Evolutionary conservation across 1,140 invertebrate genomes (phyloP), one percentile per base, ranked within the genome.

Genomic region (Hyposmocoma kahamanoa): DNA sequence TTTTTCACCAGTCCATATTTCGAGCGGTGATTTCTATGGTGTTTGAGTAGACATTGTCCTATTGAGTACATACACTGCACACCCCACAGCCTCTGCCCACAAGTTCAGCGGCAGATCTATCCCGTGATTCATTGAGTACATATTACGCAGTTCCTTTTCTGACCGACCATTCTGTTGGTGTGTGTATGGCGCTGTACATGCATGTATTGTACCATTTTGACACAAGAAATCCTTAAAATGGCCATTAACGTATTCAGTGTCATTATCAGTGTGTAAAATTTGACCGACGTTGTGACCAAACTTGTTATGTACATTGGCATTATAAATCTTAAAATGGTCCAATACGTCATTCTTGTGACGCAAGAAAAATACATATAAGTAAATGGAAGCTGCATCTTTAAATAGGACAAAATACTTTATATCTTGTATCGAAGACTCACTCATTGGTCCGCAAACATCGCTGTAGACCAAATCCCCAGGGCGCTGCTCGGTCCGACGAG

Each of bases 401-500:
- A 88, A 77, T 1, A 76, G 19, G 10, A 88, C 42, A 62, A 86
- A 84, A 52, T 77, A 88, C 55, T 49, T 59, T 44, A 69, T 69
- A 47, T 80, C 77, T 54, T 72, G 67, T 1, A 82, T 34, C 8
- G 78, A 86, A 18, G 45, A 4, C 2, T 59, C 22, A 19, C 57
- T 62, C 64, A 87, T 78, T 32, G 79, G 78, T 45, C 80, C 84
- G 56, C 66, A 79, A 0, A 84, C 50, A 67, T 88, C 86, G 11
- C 58, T 71, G 48, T 86, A 78, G 5, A 84, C 50, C 11, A 83
- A 34, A 34, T 85, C 71, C 34, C 70, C 69, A 34, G 66, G 67
- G 21, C 62, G 48, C 46, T 46, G 34, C 45, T 50, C 43, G n/a
- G 22, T 30, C 47, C 64, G 17, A 1, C 1, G 11, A 4, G 60